Evolutionary conservation across 2,797 vertebrate genomes (phyloP).

Genomic region (Hapalemur alaotrensis): DNA sequence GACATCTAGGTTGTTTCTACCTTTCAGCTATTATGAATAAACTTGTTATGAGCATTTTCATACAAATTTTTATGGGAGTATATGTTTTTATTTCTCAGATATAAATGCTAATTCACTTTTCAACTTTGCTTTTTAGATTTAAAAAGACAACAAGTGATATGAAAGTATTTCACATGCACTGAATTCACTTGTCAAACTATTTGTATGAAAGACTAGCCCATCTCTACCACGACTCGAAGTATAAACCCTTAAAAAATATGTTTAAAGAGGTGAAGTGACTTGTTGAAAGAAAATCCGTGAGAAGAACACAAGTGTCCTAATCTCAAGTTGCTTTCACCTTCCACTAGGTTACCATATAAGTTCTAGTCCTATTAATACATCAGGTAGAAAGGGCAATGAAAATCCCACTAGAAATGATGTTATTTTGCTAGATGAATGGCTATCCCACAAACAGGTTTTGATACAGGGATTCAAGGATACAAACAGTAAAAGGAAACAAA

Average conservation of each 20-base stretch:
- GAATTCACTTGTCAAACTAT: not conserved
- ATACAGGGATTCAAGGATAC: not conserved
- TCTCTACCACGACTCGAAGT: not conserved
- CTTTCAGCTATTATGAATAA: too few species aligned
- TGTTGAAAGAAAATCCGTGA: not conserved
- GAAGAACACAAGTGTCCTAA: not conserved
- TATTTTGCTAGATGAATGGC: not conserved
- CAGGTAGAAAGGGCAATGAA: not conserved
- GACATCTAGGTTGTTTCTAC: too few species aligned
- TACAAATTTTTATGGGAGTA: too few species aligned
- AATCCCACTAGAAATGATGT: not conserved
- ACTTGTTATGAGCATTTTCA: too few species aligned
- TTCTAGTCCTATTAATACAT: not conserved
- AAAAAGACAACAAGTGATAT: not conserved
- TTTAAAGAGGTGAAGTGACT: not conserved
- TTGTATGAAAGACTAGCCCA: not conserved
- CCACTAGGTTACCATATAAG: not conserved
- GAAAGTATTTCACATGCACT: not conserved
- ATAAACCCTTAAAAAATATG: not conserved
- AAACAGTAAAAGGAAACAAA: not conserved
- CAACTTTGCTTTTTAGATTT: not conserved
- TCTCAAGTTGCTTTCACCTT: not conserved
- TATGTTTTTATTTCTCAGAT: not conserved
- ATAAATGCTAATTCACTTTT: not conserved
- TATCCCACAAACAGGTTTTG: not conserved